These are phyloP conservation scores for Plebejus anna DNA, from an alignment of 2,888 invertebrate genomes.

Conservation along the genomic window DNA sequence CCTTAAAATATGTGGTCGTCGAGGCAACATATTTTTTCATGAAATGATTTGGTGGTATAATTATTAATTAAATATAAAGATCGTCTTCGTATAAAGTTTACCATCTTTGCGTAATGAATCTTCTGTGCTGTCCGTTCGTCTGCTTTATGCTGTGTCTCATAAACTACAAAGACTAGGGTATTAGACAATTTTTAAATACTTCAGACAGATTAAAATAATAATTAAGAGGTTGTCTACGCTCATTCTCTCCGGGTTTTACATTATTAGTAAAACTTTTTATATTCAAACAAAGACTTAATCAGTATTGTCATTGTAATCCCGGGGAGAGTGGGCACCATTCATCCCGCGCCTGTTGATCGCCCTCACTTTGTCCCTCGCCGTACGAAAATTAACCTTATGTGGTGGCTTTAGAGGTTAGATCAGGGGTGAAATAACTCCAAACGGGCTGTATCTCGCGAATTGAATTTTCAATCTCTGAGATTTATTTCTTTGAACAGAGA, in stretches of 20 bases:
- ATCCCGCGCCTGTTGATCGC: slow-evolving; percentile 11
- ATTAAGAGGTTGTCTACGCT: not conserved
- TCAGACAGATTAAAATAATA: not conserved
- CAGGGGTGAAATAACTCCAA: not conserved
- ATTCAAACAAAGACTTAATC: not conserved
- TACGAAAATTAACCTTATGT: not conserved
- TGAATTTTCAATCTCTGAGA: slow-evolving; percentile 6
- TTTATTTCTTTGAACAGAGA: slow-evolving; percentile 10
- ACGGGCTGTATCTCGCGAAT: not conserved
- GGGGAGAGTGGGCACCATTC: not conserved
- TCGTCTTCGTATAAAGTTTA: no score
- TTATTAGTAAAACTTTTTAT: not conserved
- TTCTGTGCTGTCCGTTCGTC: no score
- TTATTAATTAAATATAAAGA: no score
- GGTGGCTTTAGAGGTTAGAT: not conserved
- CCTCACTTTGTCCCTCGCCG: not conserved
- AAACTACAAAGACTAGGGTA: no score
- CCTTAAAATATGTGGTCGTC: no score
- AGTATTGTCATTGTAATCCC: not conserved
- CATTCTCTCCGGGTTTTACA: not conserved
- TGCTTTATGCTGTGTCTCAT: no score
- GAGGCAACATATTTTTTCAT: no score
- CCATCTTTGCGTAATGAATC: no score
- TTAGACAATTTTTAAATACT: not conserved
- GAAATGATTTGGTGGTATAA: no score